Conservation (phyloP, 2,113 vertebrate genomes). For the Pheucticus melanocephalus region DNA sequence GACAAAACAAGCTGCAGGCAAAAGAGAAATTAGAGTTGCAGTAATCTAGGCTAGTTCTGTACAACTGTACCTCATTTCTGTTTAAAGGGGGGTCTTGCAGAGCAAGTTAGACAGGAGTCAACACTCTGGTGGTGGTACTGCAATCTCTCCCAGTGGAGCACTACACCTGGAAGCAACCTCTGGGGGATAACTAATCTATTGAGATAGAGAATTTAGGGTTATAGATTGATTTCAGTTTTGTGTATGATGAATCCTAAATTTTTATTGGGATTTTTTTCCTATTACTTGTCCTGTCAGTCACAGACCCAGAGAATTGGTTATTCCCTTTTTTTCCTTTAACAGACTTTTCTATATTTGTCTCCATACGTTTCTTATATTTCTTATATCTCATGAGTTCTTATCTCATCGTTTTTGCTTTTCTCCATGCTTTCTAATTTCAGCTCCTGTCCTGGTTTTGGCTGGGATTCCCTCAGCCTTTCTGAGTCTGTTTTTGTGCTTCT, state of each 20-base stretch:
- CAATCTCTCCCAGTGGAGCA: not conserved
- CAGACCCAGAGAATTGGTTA: not conserved
- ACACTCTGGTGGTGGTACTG: not conserved
- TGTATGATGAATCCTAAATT: not conserved
- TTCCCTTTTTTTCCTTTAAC: not conserved
- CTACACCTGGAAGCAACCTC: not conserved
- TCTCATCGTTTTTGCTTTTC: not conserved
- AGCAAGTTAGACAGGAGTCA: not conserved
- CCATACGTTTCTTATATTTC: not conserved
- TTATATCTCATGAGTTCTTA: not conserved
- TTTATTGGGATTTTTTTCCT: not conserved
- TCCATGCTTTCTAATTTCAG: not conserved
- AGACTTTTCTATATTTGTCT: not conserved
- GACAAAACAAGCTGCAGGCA: not conserved
- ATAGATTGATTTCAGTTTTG: not conserved
- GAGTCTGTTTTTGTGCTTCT: not conserved
- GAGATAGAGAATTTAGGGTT: not conserved
- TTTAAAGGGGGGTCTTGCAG: not conserved
- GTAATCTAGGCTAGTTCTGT: not conserved
- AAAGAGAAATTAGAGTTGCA: not conserved
- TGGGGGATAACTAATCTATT: not conserved
- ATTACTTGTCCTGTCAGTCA: not conserved
- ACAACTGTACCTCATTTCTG: not conserved
- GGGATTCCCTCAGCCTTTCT: not conserved
- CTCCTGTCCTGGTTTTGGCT: not conserved